Conservation (phyloP, 2,888 invertebrate genomes). For the Stomorhina lunata region DNA sequence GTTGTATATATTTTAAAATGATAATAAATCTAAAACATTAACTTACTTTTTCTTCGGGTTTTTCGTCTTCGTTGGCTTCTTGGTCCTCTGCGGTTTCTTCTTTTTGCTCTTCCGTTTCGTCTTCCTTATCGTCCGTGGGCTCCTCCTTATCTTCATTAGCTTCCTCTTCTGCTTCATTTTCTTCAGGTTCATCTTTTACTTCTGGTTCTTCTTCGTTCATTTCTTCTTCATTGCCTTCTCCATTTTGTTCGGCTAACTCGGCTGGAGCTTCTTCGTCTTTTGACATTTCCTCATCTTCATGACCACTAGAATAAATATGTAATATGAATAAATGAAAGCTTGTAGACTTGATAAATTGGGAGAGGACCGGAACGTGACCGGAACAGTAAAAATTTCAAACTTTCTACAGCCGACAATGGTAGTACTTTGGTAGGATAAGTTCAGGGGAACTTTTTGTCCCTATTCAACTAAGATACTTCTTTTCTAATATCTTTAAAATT, state of each 20-base stretch:
- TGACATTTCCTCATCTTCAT: constrained; percentile 71
- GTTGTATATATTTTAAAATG: not conserved
- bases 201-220: constrained; percentile 63
- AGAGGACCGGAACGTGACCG: no score
- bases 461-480: no score
- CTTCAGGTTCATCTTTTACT: constrained; percentile 64
- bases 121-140: constrained; percentile 11
- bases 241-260: not conserved
- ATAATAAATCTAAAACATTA: not conserved
- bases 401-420: no score
- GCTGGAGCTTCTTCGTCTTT: constrained; percentile 22
- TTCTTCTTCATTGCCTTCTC: constrained; percentile 3
- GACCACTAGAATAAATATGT: constrained; percentile 70
- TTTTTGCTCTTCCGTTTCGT: constrained; percentile 44
- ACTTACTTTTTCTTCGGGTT: constrained; percentile 56
- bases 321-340: no score
- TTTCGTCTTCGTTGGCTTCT: constrained; percentile 48
- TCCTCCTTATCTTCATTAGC: constrained; percentile 49
- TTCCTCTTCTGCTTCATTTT: not conserved
- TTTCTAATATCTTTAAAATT: no score
- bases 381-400: no score
- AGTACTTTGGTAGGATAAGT: no score
- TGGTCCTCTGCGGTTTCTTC: constrained; percentile 54
- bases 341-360: no score
- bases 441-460: no score